Evolutionary conservation across 2,113 vertebrate genomes (phyloP), one percentile per base, ranked within the genome.

Genomic region (Sprattus sprattus): DNA sequence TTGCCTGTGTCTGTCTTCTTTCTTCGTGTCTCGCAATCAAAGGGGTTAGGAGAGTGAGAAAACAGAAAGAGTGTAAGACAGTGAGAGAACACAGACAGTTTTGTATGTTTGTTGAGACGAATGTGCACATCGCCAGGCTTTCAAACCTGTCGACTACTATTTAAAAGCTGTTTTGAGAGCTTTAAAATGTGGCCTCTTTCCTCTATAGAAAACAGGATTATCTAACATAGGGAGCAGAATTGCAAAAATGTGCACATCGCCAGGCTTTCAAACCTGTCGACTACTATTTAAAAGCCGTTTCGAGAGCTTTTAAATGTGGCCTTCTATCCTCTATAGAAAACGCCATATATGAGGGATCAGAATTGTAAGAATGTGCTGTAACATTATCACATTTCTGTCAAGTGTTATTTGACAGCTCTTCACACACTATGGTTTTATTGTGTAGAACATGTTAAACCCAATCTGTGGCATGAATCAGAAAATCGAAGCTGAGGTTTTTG

Each of bases 71-170:
- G 39, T 60, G 75, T 83, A 57, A 88, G 45, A 82, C 60, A 82
- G 50, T 64, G 57, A 64, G 22, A 64, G 85, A 28, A 85, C 32
- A 64, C 57, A 81, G 82, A 75, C 25, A 18, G 81, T 9, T 71
- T 45, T 3, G 44, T 46, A 25, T 81, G 60, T 49, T 82, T 88
- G 85, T 86, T 86, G 83, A 84, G 75, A 45, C 45, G 82, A 85
- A 82, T 78, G 47, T 83, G 81, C 83, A 82, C 46, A 81, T 75
- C 85, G 60, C 45, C 47, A 75, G 82, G 75, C 13, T 86, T 86
- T 57, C 49, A 54, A 81, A 83, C 46, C 28, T 84, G 85, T 84
- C 87, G 57, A 52, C 84, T 83, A 80, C 86, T 83, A 83, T 83
- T 86, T 89, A 50, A 18, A 82, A 71, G 15, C 75, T n/a, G 18